Evolutionary conservation across 2,888 invertebrate species (phyloP).

Genomic region (Phengaris arion): DNA sequence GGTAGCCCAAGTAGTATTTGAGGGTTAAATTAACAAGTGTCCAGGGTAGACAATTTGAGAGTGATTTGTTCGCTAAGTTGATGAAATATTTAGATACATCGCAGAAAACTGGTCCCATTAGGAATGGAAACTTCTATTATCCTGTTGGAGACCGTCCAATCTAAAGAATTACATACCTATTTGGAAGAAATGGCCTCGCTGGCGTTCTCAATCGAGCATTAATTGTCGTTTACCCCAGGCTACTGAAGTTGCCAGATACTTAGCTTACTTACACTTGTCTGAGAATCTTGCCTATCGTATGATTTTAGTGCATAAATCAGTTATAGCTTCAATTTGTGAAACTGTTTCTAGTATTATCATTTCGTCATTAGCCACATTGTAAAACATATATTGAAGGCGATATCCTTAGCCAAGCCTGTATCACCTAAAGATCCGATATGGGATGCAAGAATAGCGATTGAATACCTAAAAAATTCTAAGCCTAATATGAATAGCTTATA

Average conservation of each 20-base stretch:
- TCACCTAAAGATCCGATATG: slow-evolving; percentile 32
- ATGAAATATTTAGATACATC: background rate
- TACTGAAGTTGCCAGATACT: slow-evolving; percentile 3
- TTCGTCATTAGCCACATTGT: slow-evolving; percentile 33
- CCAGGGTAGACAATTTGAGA: too few relatives aligned
- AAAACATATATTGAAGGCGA: slow-evolving; percentile 36
- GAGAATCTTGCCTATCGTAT: slow-evolving; percentile 36
- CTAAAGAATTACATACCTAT: slow-evolving; percentile 33
- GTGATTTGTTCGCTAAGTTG: too few relatives aligned
- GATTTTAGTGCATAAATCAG: slow-evolving; percentile 40
- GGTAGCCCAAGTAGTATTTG: too few relatives aligned
- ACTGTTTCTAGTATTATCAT: slow-evolving; percentile 32
- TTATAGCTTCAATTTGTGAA: slow-evolving; percentile 37
- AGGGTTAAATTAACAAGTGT: too few relatives aligned
- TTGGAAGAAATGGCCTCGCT: slow-evolving; percentile 34
- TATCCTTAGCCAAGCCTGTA: slow-evolving; percentile 17
- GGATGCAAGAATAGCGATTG: slow-evolving; percentile 34
- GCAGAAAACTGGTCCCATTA: slow-evolving; percentile 32
- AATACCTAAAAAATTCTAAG: slow-evolving; percentile 28
- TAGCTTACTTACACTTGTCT: background rate
- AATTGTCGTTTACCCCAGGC: slow-evolving; percentile 25
- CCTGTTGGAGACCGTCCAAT: slow-evolving; percentile 35
- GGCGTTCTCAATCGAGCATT: slow-evolving; percentile 29
- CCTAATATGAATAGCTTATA: slow-evolving; percentile 30
- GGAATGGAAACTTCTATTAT: slow-evolving; percentile 23